These are phyloP conservation scores for fruit fly (Drosophila melanogaster) DNA, from an alignment of 1,140 invertebrate genomes.

Conservation along the genomic window Release_6_plus_ISO1_MT NT_033779.5:11288001-11288500, in stretches of 20 bases:
- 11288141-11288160: no score
- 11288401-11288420: slow-evolving; percentile 17
- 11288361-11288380: slow-evolving; percentile 4
- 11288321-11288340: not conserved
- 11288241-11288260: no score
- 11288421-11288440: slow-evolving; percentile 52
- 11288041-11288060: slow-evolving; percentile 66
- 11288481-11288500: slow-evolving; percentile 49
- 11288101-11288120: slow-evolving; percentile 22
- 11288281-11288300: no score
- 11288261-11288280: no score
- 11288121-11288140: not conserved
- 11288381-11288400: not conserved
- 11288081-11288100: slow-evolving; percentile 60
- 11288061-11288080: slow-evolving; percentile 66
- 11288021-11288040: slow-evolving; percentile 67
- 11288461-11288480: slow-evolving; percentile 78
- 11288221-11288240: no score
- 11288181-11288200: no score
- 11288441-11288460: slow-evolving; percentile 61
- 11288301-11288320: no score
- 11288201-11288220: no score
- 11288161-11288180: no score
- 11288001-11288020: slow-evolving; percentile 45
- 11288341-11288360: not conserved